Evolutionary conservation across 2,113 vertebrate genomes (phyloP).

Genomic region (Columba livia): DNA sequence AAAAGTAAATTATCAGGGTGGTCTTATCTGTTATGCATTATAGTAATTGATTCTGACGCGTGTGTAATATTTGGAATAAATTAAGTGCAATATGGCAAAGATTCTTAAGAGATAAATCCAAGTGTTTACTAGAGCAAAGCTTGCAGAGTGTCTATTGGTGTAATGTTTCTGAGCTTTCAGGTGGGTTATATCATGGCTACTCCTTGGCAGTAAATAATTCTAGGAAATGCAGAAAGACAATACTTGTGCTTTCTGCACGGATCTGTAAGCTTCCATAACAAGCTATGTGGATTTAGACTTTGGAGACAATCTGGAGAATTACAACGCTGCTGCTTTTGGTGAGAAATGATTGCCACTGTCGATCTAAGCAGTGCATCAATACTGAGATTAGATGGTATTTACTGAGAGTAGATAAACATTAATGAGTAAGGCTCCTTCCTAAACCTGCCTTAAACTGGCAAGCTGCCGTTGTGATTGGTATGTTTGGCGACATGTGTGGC

Average conservation of each 20-base stretch:
- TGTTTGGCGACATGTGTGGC: constrained; percentile 60
- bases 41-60: constrained; percentile 43
- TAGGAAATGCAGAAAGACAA: not conserved
- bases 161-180: not conserved
- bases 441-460: constrained; percentile 66
- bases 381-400: constrained; percentile 66
- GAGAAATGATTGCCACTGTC: not conserved
- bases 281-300: not conserved
- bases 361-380: constrained; percentile 27
- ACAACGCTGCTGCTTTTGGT: not conserved
- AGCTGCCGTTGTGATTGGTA: constrained; percentile 58
- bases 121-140: constrained; percentile 26
- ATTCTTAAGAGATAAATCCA: constrained; percentile 31
- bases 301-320: not conserved
- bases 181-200: not conserved
- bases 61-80: constrained; percentile 57
- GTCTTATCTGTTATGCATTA: constrained; percentile 60
- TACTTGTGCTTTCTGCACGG: not conserved
- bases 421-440: constrained; percentile 57
- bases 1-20: constrained; percentile 58
- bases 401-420: constrained; percentile 58
- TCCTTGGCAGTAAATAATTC: not conserved
- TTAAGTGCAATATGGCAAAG: constrained; percentile 13
- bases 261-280: not conserved
- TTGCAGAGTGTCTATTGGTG: not conserved